Conservation (phyloP, 1,140 invertebrate species). For the Centruroides vittatus region DNA sequence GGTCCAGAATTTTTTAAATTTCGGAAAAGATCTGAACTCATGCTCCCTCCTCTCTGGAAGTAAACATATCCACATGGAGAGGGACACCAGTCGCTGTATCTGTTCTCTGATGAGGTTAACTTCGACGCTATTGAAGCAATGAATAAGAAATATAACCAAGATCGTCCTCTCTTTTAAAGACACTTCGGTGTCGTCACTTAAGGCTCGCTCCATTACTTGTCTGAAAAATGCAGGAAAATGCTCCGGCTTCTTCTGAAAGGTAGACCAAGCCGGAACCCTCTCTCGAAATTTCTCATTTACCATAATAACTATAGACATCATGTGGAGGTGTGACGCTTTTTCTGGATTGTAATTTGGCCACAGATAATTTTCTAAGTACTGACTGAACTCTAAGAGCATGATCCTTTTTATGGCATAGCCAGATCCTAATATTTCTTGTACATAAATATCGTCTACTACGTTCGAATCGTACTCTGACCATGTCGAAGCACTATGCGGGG, state of each 20-base stretch:
- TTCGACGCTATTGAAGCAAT: conserved; percentile 78
- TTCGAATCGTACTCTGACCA: conserved; percentile 53
- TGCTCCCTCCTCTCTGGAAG: conserved; percentile 63
- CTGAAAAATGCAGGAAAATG: conserved; percentile 80
- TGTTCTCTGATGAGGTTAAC: conserved; percentile 81
- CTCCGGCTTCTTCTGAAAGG: conserved; percentile 61
- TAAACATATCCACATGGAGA: conserved; percentile 87
- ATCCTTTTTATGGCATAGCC: conserved; percentile 72
- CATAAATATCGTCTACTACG: conserved; percentile 66
- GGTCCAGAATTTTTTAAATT: conserved; percentile 86
- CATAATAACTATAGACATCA: conserved; percentile 93
- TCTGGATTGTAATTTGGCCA: conserved; percentile 72
- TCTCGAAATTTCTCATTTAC: conserved; percentile 98
- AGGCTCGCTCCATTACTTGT: conserved; percentile 54
- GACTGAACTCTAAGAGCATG: conserved; percentile 93
- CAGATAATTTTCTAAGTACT: conserved; percentile 91
- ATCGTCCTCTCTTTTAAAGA: conserved; percentile 61
- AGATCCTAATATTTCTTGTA: conserved; percentile 53
- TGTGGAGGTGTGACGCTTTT: conserved; percentile 50
- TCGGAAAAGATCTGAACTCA: conserved; percentile 70
- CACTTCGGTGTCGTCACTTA: conserved; percentile 40
- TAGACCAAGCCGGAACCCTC: conserved; percentile 88
- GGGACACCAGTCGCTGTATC: conserved; percentile 77
- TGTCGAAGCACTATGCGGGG: conserved; percentile 51
- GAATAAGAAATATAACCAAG: conserved; percentile 80